phyloP scores from a whole-genome alignment of 1,140 invertebrate genomes.

The Dendroctonus valens region DNA sequence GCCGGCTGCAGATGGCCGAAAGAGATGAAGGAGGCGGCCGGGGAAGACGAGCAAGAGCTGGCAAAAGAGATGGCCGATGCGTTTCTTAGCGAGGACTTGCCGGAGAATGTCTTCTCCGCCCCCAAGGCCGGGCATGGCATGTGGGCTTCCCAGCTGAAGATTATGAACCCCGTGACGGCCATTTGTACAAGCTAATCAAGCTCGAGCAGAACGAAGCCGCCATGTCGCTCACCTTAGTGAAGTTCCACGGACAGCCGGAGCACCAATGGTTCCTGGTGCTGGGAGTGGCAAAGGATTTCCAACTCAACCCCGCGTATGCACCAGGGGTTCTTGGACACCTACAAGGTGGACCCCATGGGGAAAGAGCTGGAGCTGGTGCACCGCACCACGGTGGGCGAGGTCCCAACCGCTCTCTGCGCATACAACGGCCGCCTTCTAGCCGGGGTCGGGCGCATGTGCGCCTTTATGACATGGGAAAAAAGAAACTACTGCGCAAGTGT shows the following conservation, averaged over 20 bases:
- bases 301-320: slow-evolving; percentile 79
- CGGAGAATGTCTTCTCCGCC: slow-evolving; percentile 90
- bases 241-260: slow-evolving; percentile 56
- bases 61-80: slow-evolving; percentile 97
- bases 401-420: slow-evolving; percentile 82
- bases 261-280: slow-evolving; percentile 77
- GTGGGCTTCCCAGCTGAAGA: slow-evolving; percentile 94
- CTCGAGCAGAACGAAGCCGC: slow-evolving; percentile 97
- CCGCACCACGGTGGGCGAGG: slow-evolving; percentile 91
- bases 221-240: slow-evolving; percentile 70
- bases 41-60: slow-evolving; percentile 89
- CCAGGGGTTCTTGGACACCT: slow-evolving; percentile 85
- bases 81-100: slow-evolving; percentile 91
- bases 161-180: slow-evolving; percentile 83
- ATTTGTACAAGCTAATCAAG: slow-evolving; percentile 75
- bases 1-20: slow-evolving; percentile 82
- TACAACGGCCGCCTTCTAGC: slow-evolving; percentile 92
- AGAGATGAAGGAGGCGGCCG: slow-evolving; percentile 97
- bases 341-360: slow-evolving; percentile 72
- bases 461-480: slow-evolving; percentile 96
- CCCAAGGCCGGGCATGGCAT: slow-evolving; percentile 94
- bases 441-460: slow-evolving; percentile 89
- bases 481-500: slow-evolving; percentile 95
- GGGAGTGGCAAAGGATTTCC: slow-evolving; percentile 87
- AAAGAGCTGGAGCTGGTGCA: slow-evolving; percentile 88